Base-by-base conservation (phyloP, 2,888 invertebrate species). In the Leptinotarsa haldemani region DNA sequence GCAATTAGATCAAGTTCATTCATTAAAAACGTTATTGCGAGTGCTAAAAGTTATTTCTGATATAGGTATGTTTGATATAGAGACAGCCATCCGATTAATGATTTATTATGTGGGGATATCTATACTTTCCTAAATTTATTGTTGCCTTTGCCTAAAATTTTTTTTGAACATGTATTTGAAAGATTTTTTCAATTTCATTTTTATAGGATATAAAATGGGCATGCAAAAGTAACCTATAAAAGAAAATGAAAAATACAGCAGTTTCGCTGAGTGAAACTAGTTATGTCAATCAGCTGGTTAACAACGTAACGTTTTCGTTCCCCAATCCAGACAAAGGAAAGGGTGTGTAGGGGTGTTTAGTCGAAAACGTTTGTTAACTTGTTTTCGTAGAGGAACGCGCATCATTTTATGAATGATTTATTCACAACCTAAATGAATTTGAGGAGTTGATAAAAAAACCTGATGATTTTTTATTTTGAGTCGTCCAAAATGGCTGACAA, bases 401-500 rank as follows among this genome's bases (percentile, higher is more conserved):
- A 47, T 46, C 2, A 20, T 48, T 46, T 20, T 2, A n/a, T 20
- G 12, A 20, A 4, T 0, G 12, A 12, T n/a, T 18, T 13, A 18
- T 30, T 61, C 2, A 7, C 0, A 61, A 53, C 3, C 16, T 3
- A 61, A 61, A 40, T 12, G 64, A 25, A 30, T 12, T 20, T 40
- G 18, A 66, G 7, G n/a, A 40, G n/a, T 63, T 9, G 22, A n/a
- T 53, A 64, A 52, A 9, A 73, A 64, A 22, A 22, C 65, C 48
- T 48, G n/a, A 16, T 46, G 64, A 67, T 47, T 9, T 25, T 64
- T 68, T 61, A 30, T 67, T 64, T n/a, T 4, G 66, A 63, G 46
- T 13, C n/a, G 20, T 53, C 70, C 66, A 74, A 74, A 48, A 70
- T 74, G 74, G 74, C 70, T 30, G 67, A 67, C 67, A 74, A 53